phyloP scores from a whole-genome alignment of 2,888 invertebrate genomes.

The Tinea pellionella region DNA sequence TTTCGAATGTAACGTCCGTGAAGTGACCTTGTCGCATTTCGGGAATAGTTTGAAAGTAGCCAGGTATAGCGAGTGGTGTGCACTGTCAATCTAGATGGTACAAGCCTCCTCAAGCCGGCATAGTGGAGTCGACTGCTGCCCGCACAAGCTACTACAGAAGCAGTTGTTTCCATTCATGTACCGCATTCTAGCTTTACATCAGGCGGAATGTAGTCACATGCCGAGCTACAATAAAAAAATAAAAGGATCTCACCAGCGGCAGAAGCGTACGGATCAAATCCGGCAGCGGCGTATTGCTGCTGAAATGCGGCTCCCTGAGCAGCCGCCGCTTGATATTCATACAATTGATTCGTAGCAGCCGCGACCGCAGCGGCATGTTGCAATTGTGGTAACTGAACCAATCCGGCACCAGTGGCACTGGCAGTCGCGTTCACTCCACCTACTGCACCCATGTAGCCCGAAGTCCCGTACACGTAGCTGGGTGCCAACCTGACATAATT shows the following conservation, averaged over 20 bases:
- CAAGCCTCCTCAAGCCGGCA: no score
- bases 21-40: no score
- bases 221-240: no score
- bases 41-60: no score
- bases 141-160: no score
- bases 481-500: constrained; percentile 51
- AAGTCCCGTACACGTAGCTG: constrained; percentile 81
- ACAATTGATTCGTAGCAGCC: constrained; percentile 82
- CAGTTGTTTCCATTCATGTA: no score
- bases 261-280: constrained; percentile 80
- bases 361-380: constrained; percentile 82
- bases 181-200: no score
- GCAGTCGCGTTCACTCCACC: constrained; percentile 66
- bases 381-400: constrained; percentile 77
- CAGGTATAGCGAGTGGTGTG: no score
- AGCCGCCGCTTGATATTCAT: constrained; percentile 83
- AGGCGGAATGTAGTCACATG: no score
- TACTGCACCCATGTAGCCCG: constrained; percentile 82
- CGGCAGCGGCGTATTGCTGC: constrained; percentile 79
- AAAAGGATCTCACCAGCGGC: constrained; percentile 70
- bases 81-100: no score
- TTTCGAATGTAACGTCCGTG: no score
- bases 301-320: constrained; percentile 79
- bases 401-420: constrained; percentile 73
- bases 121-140: no score